phyloP scores from a whole-genome alignment of 2,888 invertebrate species.

The Tetrapedia diversipes region DNA sequence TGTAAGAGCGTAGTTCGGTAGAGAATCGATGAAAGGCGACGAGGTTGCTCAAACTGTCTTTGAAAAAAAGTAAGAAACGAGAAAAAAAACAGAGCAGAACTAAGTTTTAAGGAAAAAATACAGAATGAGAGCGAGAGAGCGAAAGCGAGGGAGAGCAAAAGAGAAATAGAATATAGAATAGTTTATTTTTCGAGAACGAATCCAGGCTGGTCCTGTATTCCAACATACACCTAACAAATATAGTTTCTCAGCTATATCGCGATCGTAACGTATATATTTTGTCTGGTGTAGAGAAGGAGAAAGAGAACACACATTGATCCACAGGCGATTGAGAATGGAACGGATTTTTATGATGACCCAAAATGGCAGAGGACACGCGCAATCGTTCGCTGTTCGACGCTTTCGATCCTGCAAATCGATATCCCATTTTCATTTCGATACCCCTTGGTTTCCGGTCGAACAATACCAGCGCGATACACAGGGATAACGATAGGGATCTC shows the following conservation, averaged over 20 bases:
- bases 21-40: conserved; percentile 9
- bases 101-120: background rate
- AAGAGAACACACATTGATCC: conserved; percentile 7
- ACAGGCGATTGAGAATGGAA: conserved; percentile 24
- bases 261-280: conserved; percentile 27
- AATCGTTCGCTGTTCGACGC: background rate
- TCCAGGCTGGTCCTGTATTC: conserved; percentile 58
- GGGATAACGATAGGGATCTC: conserved; percentile 31
- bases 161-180: conserved; percentile 36
- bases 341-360: conserved; percentile 49
- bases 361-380: background rate
- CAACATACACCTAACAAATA: conserved; percentile 10
- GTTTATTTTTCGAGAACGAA: conserved; percentile 53
- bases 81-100: background rate
- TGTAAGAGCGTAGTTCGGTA: conserved; percentile 27
- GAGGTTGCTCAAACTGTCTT: conserved; percentile 54
- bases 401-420: conserved; percentile 5
- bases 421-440: background rate
- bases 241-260: conserved; percentile 12
- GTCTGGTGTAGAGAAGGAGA: conserved; percentile 11
- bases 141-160: background rate
- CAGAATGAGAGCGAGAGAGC: background rate
- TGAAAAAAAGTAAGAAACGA: background rate
- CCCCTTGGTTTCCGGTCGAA: conserved; percentile 46
- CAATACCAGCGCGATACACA: conserved; percentile 13